These are phyloP conservation scores for Cataglyphis albicans DNA, from an alignment of 2,888 invertebrate species.

Conservation along the genomic window DNA sequence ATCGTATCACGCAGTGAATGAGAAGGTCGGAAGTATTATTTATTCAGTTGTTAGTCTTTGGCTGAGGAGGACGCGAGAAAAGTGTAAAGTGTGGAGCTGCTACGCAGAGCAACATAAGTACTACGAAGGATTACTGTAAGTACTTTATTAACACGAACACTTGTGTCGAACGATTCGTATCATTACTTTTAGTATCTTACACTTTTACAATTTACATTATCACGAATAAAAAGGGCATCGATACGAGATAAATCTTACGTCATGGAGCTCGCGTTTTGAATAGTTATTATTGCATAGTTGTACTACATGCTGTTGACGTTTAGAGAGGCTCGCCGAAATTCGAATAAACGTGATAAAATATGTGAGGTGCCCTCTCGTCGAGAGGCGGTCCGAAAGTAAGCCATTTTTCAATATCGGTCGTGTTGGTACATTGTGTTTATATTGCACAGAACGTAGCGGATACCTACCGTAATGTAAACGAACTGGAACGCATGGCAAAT, in stretches of 20 bases:
- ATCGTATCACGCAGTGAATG: not conserved
- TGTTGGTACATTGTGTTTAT: slow-evolving; percentile 43
- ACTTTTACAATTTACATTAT: not conserved
- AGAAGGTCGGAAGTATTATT: not conserved
- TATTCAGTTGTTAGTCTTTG: not conserved
- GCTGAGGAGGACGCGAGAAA: not conserved
- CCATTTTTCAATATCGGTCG: slow-evolving; percentile 45
- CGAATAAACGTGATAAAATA: not conserved
- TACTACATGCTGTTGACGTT: not conserved
- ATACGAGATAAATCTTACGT: not conserved
- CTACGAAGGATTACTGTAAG: not conserved
- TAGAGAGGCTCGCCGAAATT: not conserved
- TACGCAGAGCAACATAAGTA: not conserved
- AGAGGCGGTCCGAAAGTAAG: slow-evolving; percentile 37
- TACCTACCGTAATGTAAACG: slow-evolving; percentile 41
- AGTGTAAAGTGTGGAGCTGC: not conserved
- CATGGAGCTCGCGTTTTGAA: not conserved
- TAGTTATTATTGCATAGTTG: not conserved
- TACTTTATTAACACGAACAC: not conserved
- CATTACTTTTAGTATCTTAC: not conserved
- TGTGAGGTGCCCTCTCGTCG: not conserved
- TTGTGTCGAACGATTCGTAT: not conserved
- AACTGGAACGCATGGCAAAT: slow-evolving; percentile 48
- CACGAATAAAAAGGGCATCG: not conserved
- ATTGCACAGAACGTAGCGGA: slow-evolving; percentile 27